Conservation (phyloP, 2,888 invertebrate species). For the Tenthredo livida region DNA sequence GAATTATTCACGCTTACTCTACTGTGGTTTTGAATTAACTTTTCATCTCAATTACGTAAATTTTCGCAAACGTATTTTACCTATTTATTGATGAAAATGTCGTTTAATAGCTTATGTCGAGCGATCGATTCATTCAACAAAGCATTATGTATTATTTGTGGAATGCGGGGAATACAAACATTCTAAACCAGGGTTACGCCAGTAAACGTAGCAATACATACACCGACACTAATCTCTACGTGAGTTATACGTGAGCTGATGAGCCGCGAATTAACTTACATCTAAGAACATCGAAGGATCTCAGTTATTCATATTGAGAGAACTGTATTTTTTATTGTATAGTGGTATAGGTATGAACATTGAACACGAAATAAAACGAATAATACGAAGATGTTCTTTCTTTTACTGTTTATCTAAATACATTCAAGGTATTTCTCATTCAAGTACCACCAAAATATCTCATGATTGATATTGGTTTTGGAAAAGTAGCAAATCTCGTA, state of each 20-base stretch:
- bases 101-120: neutral
- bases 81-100: neutral
- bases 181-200: neutral
- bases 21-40: neutral
- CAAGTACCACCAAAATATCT: neutral
- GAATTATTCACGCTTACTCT: neutral
- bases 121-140: neutral
- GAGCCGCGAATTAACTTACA: neutral
- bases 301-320: neutral
- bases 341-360: neutral
- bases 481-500: neutral
- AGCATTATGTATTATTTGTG: neutral
- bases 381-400: neutral
- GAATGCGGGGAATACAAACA: neutral
- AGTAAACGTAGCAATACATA: neutral
- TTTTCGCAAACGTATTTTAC: neutral
- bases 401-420: neutral
- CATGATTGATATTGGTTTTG: neutral
- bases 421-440: neutral
- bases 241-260: neutral
- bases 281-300: neutral
- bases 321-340: neutral
- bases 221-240: neutral
- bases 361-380: neutral
- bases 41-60: neutral